Conservation (phyloP, 64 coral and sea anemone genomes). For the Montipora capricornis region DNA sequence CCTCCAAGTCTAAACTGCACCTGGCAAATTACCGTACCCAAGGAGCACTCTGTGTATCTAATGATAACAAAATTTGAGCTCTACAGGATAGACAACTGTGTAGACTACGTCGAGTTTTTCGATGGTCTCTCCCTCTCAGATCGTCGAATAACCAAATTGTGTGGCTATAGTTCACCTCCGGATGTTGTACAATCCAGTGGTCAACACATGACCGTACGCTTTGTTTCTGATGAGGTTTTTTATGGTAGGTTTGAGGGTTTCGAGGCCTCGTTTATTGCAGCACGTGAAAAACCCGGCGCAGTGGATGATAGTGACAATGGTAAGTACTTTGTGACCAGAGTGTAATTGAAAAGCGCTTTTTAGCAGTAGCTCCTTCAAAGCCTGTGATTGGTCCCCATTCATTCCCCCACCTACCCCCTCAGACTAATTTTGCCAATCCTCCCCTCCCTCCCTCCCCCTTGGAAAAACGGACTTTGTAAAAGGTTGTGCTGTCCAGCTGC, state of each 20-base stretch:
- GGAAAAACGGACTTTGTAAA: too few species aligned
- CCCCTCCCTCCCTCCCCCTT: too few species aligned
- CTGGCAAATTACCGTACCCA: conserved; percentile 52
- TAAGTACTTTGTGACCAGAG: background rate
- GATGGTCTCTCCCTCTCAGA: background rate
- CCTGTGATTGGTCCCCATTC: too few species aligned
- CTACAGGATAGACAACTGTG: background rate
- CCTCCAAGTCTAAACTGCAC: conserved; percentile 60
- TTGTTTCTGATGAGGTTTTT: too few species aligned
- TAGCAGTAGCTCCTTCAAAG: too few species aligned
- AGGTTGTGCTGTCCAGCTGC: too few species aligned
- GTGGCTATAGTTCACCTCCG: background rate
- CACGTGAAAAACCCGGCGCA: background rate
- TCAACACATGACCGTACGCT: background rate
- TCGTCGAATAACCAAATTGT: background rate
- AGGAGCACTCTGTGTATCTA: conserved; percentile 43
- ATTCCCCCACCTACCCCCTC: too few species aligned
- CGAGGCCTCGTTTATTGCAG: background rate
- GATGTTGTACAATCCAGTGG: background rate
- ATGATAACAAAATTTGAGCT: conserved; percentile 26
- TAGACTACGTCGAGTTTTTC: background rate
- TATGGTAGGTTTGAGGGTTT: background rate
- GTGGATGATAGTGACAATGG: background rate
- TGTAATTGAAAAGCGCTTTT: too few species aligned
- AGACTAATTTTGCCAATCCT: too few species aligned